These are phyloP conservation scores for Parotia lawesii DNA, from an alignment of 2,113 vertebrate genomes.

Conservation along the genomic window DNA sequence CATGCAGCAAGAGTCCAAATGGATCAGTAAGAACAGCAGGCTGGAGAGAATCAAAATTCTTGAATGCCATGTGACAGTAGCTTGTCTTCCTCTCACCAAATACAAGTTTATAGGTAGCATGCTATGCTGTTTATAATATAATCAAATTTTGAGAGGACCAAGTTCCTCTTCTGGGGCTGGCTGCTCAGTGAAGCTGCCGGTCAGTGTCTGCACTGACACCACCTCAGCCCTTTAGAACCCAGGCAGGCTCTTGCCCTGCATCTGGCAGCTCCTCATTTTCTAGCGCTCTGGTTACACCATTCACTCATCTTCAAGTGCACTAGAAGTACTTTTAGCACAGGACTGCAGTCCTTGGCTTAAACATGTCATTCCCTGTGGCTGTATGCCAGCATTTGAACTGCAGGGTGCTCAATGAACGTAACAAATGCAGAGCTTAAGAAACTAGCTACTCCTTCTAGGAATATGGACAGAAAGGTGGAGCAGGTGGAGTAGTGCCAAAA, in stretches of 20 bases:
- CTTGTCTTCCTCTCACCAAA: background rate
- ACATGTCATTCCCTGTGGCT: background rate
- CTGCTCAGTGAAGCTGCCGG: background rate
- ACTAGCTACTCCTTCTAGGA: background rate
- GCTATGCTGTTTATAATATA: background rate
- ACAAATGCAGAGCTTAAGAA: background rate
- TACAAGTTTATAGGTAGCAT: background rate
- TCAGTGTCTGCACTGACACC: background rate
- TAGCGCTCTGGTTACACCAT: background rate
- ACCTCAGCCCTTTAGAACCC: background rate
- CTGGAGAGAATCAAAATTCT: background rate
- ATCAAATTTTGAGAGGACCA: accelerated
- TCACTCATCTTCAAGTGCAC: background rate
- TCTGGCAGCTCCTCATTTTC: background rate
- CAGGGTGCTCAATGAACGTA: background rate
- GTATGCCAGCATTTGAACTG: background rate
- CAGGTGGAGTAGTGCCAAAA: background rate
- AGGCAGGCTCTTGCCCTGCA: background rate
- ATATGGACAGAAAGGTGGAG: background rate
- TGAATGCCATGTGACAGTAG: background rate
- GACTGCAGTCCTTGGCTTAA: background rate
- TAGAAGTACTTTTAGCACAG: background rate
- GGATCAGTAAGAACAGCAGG: background rate
- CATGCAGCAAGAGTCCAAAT: background rate
- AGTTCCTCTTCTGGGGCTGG: background rate